Conservation (phyloP, 2,888 invertebrate species). For the Eupithecia centaureata region DNA sequence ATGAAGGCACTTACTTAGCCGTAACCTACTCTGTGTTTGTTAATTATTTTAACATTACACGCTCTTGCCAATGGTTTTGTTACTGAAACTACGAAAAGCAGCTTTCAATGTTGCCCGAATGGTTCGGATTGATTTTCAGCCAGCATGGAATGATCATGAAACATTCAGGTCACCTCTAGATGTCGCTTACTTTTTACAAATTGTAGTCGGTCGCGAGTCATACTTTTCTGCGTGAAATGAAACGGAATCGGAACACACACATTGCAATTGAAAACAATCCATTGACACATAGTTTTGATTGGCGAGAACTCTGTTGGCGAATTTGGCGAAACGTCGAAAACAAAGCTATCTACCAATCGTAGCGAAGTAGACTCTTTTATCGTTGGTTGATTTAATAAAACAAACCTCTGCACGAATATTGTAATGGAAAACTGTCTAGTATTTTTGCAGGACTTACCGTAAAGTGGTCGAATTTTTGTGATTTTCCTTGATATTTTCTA, state of each 20-base stretch:
- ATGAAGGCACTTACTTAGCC: too few species aligned
- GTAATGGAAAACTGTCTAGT: not conserved
- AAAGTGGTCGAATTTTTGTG: slow-evolving; percentile 15
- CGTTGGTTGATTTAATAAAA: not conserved
- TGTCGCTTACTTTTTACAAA: not conserved
- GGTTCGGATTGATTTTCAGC: too few species aligned
- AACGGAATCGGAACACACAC: not conserved
- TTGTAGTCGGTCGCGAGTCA: not conserved
- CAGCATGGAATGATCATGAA: too few species aligned
- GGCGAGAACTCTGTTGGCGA: not conserved
- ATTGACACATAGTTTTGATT: not conserved
- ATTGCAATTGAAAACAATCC: not conserved
- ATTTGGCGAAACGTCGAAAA: not conserved
- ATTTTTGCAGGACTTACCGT: not conserved
- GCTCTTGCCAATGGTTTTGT: too few species aligned
- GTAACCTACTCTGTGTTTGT: too few species aligned
- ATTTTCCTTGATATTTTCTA: slow-evolving; percentile 27
- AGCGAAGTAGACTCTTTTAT: not conserved
- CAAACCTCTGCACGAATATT: not conserved
- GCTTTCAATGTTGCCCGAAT: too few species aligned
- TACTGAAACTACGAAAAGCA: too few species aligned
- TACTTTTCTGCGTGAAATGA: not conserved
- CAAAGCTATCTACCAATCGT: not conserved
- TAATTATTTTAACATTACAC: too few species aligned
- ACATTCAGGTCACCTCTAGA: not conserved